A percentile compares a stretch with the other conserved stretches of the same genome.
phyloP scores from a whole-genome alignment of 2,888 invertebrate species.

The Cataglyphis rosenhaueri region DNA sequence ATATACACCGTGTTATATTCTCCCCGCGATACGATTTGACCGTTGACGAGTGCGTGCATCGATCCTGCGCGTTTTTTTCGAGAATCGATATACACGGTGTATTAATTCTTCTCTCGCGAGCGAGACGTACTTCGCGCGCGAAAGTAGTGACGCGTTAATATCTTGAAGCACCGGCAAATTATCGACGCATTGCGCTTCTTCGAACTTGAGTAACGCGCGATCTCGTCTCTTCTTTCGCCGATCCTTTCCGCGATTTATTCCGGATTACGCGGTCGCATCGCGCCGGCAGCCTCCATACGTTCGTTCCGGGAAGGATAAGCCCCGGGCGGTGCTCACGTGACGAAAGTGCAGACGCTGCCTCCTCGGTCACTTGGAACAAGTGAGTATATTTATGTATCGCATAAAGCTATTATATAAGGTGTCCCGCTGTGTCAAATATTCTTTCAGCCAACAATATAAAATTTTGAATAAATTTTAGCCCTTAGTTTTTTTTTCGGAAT shows the following conservation, averaged over 20 bases:
- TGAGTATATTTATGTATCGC: constrained; percentile 69
- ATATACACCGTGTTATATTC: background rate
- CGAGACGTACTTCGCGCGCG: constrained; percentile 41
- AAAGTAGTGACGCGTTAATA: constrained; percentile 11
- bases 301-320: constrained; percentile 64
- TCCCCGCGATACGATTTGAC: background rate
- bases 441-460: background rate
- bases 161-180: constrained; percentile 34
- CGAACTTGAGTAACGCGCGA: constrained; percentile 39
- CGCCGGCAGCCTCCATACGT: constrained; percentile 59
- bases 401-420: background rate
- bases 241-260: constrained; percentile 57
- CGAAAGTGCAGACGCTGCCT: constrained; percentile 74
- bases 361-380: constrained; percentile 76
- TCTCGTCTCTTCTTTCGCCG: constrained; percentile 38
- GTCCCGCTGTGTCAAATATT: background rate
- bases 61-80: background rate
- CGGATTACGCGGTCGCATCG: constrained; percentile 66
- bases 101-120: background rate
- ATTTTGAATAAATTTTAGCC: background rate
- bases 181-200: constrained; percentile 33
- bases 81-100: background rate
- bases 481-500: background rate
- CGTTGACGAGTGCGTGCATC: background rate
- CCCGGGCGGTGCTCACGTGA: constrained; percentile 70